Evolutionary conservation across 2,888 invertebrate genomes (phyloP).

Genomic region (Brachycybe producta): DNA sequence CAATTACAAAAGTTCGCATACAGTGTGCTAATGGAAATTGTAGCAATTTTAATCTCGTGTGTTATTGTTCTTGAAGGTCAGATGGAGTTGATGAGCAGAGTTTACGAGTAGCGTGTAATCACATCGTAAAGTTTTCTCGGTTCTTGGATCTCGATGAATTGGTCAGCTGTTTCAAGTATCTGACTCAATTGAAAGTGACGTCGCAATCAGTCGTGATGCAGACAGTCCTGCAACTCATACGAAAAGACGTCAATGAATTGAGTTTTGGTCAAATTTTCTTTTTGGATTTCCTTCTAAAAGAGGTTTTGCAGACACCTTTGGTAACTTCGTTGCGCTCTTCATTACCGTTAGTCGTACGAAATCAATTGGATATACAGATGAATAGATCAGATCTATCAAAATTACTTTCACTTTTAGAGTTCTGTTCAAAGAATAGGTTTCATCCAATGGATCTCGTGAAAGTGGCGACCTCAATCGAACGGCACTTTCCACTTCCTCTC

Average conservation of each 20-base stretch:
- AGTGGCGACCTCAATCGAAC: background rate
- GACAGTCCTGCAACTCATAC: background rate
- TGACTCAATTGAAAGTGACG: slow-evolving; percentile 2
- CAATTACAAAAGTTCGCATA: too few species aligned
- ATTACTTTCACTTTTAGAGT: slow-evolving; percentile 2
- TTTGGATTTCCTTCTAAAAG: background rate
- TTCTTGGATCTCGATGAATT: slow-evolving; percentile 1
- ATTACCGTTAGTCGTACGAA: slow-evolving; percentile 4
- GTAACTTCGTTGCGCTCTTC: slow-evolving; percentile 1
- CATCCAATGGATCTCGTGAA: background rate
- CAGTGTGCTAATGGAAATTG: too few species aligned
- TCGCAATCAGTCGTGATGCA: slow-evolving; percentile 9
- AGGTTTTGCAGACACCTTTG: background rate
- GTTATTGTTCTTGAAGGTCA: too few species aligned
- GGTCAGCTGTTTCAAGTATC: background rate
- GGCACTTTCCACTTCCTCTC: background rate
- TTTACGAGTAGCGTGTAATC: background rate
- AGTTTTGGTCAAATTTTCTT: slow-evolving; percentile 2
- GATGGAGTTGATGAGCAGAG: background rate
- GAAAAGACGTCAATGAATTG: slow-evolving; percentile 1
- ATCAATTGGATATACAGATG: slow-evolving; percentile 11
- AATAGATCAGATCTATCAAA: background rate
- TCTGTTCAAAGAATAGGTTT: background rate
- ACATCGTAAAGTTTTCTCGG: background rate
- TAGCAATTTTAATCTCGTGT: too few species aligned